phyloP scores from a whole-genome alignment of 2,113 vertebrate genomes.

The Geococcyx californianus region DNA sequence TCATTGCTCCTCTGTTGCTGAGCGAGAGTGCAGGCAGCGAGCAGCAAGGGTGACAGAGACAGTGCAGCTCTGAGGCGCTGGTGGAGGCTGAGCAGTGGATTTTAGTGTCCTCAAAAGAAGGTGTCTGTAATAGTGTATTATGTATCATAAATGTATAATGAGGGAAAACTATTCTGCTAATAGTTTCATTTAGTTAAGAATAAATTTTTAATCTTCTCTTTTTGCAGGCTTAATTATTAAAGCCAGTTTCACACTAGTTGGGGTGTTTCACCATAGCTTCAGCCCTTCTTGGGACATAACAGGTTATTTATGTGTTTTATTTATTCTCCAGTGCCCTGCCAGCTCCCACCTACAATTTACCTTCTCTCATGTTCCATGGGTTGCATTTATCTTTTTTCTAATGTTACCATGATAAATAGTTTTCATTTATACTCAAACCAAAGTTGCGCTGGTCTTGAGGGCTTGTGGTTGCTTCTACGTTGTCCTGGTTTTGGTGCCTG shows the following conservation, averaged over 20 bases:
- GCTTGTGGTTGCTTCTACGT: background rate
- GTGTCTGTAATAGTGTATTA: background rate
- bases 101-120: background rate
- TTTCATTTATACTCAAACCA: background rate
- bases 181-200: background rate
- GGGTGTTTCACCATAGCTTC: background rate
- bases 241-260: background rate
- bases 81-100: background rate
- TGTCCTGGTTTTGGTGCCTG: background rate
- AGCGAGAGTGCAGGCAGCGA: background rate
- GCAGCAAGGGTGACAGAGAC: background rate
- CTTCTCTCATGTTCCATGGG: background rate
- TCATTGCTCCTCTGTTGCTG: background rate
- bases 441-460: background rate
- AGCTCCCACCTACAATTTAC: background rate
- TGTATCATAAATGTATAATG: background rate
- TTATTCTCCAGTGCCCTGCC: background rate
- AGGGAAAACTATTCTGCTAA: background rate
- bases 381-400: background rate
- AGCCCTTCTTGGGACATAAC: background rate
- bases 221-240: constrained; percentile 13
- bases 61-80: rapidly evolving
- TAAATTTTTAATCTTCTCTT: constrained; percentile 36
- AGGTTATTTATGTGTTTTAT: background rate
- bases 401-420: background rate